Evolutionary conservation across 2,888 invertebrate genomes (phyloP).

Genomic region (Zygaena filipendulae): DNA sequence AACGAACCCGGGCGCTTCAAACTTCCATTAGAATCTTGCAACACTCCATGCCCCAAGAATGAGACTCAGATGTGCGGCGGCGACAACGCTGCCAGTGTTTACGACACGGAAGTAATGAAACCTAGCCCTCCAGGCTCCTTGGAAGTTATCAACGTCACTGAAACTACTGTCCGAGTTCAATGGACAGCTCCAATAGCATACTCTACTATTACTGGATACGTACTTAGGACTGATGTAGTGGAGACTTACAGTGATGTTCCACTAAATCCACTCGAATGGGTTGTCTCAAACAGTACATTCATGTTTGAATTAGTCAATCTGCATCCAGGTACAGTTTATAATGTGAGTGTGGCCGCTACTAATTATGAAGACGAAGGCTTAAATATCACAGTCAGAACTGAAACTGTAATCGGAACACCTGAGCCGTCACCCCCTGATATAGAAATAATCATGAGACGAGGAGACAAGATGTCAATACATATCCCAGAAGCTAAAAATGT

Average conservation of each 20-base stretch:
- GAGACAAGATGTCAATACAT: conserved; percentile 72
- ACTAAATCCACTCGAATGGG: conserved; percentile 63
- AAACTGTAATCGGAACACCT: conserved; percentile 78
- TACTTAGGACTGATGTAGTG: conserved; percentile 62
- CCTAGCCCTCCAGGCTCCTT: conserved; percentile 78
- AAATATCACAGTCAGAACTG: conserved; percentile 61
- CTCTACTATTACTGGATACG: conserved; percentile 62
- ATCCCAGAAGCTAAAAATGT: conserved; percentile 76
- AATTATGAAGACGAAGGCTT: conserved; percentile 71
- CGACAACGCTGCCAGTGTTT: conserved; percentile 72
- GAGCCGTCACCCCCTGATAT: conserved; percentile 79
- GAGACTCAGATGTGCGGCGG: conserved; percentile 76
- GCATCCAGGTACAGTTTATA: conserved; percentile 80
- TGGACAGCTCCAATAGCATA: conserved; percentile 71
- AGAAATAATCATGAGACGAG: conserved; percentile 68
- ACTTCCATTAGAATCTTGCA: conserved; percentile 55
- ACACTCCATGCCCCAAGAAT: conserved; percentile 70
- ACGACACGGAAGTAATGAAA: conserved; percentile 71
- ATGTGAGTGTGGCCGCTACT: conserved; percentile 75
- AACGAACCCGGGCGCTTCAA: conserved; percentile 49
- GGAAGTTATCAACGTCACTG: conserved; percentile 67
- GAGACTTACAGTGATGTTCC: conserved; percentile 68
- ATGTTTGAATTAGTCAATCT: conserved; percentile 71
- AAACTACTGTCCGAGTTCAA: conserved; percentile 68
- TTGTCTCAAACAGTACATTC: conserved; percentile 68